Evolutionary conservation across 2,797 vertebrate species (phyloP).

Genomic region (Pachyuromys duprasi): DNA sequence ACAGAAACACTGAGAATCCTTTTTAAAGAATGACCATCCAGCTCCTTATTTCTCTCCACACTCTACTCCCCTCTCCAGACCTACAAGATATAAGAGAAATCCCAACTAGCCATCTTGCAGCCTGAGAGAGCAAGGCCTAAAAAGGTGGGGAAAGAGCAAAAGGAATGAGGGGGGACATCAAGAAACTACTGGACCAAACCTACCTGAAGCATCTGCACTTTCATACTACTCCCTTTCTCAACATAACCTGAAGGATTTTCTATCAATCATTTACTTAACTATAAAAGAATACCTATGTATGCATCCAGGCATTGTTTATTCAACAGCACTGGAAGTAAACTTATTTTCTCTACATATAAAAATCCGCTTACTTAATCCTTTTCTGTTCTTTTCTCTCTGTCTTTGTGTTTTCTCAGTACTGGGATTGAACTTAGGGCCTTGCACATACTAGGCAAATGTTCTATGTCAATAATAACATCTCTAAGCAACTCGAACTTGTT

Average conservation of each 20-base stretch:
- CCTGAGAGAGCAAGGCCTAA: not conserved
- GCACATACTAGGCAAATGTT: not conserved
- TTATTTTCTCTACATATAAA: not conserved
- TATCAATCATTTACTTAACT: not conserved
- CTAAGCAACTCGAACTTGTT: not conserved
- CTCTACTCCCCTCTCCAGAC: not conserved
- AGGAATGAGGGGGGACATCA: not conserved
- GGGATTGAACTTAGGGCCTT: not conserved
- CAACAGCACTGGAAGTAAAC: slow-evolving; percentile 14
- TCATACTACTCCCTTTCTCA: not conserved
- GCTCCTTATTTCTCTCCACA: not conserved
- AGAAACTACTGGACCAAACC: slow-evolving; percentile 23
- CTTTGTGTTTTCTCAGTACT: not conserved
- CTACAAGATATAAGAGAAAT: not conserved
- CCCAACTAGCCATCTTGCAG: not conserved
- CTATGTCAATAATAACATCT: not conserved
- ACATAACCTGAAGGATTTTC: not conserved
- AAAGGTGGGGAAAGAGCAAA: not conserved
- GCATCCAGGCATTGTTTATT: not conserved
- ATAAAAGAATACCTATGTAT: not conserved
- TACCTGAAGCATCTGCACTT: slow-evolving; percentile 4
- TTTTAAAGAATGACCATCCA: not conserved
- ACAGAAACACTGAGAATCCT: not conserved
- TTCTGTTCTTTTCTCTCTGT: too few relatives aligned
- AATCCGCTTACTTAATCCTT: not conserved